Evolutionary conservation across 1,140 invertebrate species (phyloP).

Genomic region (Papilio dardanus): DNA sequence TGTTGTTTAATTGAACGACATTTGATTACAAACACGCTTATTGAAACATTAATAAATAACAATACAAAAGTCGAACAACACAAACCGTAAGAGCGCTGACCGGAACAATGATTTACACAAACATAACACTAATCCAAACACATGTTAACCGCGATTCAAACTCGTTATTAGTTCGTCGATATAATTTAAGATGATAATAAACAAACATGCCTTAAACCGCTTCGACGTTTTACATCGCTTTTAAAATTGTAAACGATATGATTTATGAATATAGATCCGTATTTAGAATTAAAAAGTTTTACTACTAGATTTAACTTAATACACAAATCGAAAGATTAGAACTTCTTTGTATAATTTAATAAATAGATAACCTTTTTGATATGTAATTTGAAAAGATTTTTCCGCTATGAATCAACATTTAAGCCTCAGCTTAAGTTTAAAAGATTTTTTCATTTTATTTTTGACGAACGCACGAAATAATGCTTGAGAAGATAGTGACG

Average conservation of each 20-base stretch:
- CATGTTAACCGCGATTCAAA: slow-evolving; percentile 30
- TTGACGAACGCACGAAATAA: no score
- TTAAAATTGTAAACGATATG: slow-evolving; percentile 12
- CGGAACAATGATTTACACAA: slow-evolving; percentile 23
- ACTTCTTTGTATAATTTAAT: not conserved
- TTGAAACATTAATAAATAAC: slow-evolving; percentile 13
- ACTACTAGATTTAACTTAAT: not conserved
- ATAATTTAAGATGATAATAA: slow-evolving; percentile 36
- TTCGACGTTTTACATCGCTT: slow-evolving; percentile 10
- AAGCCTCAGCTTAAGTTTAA: not conserved
- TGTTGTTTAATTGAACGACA: not conserved
- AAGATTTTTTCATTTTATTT: not conserved
- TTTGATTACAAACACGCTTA: not conserved
- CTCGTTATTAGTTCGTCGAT: slow-evolving; percentile 33
- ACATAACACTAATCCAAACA: slow-evolving; percentile 30
- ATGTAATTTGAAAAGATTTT: not conserved
- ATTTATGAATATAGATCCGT: slow-evolving; percentile 27
- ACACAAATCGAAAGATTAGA: not conserved
- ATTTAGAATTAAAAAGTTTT: not conserved
- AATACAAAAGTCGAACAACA: slow-evolving; percentile 5
- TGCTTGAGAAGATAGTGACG: no score
- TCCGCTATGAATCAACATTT: not conserved
- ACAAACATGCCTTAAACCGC: slow-evolving; percentile 28
- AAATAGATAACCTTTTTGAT: not conserved
- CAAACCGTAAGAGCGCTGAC: not conserved